Base-by-base conservation (phyloP, 2,797 vertebrate genomes). In the Takifugu rubripes region DNA sequence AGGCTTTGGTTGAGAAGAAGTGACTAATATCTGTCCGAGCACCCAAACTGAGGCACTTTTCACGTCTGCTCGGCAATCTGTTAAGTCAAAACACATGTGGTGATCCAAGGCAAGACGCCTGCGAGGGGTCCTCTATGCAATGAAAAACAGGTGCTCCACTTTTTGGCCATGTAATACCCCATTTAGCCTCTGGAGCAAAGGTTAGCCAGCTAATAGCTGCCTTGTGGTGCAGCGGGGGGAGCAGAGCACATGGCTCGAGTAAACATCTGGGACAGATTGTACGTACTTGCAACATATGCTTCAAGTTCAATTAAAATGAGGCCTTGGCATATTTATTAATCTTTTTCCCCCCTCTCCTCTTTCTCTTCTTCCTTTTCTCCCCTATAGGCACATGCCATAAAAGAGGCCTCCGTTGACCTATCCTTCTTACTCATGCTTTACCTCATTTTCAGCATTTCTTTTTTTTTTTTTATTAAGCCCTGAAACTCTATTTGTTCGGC, bases 251-350 rank as follows among this genome's bases (percentile, higher is more conserved):
- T 85, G 84, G 90, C 87, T 83, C 77, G 79, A 86, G 81, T 88
- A 88, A 92, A 96, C 93, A 95, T 96, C 95, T 98, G 94, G 94
- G 92, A 92, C 62, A 69, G 90, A 96, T 96, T 96, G 94, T 91
- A 90, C 90, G 91, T 93, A 92, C 94, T 93, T 93, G 94, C 92
- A 93, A 94, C 92, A 94, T 91, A 93, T 92, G 93, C 93, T 96
- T 97, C 93, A 93, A 91, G 92, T 97, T 96, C 94, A 96, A 94
- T 95, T 95, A 95, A 95, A 95, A 93, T 91, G 92, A 96, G 91
- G 90, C 90, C 93, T 93, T 95, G 94, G 93, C 93, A 94, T 92
- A 93, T 95, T 95, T 96, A 94, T 95, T 95, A 93, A 94, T 95
- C 90, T 94, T 92, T 91, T 90, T 78, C 61, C 57, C 66, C 61